Base-by-base conservation (phyloP, 2,113 vertebrate species). In the Ornithorhynchus anatinus region DNA sequence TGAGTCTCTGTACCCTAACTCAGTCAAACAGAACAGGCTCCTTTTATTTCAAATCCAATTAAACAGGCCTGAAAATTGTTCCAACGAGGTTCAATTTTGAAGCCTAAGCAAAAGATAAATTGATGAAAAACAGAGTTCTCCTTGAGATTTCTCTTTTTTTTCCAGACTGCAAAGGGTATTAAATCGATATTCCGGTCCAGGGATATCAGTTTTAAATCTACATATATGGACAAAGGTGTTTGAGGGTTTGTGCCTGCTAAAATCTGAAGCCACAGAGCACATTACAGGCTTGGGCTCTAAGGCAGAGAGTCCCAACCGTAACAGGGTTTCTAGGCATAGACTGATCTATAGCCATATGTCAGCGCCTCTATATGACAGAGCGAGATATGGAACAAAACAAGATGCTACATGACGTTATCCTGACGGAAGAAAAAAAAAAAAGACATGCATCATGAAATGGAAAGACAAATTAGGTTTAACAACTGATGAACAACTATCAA, bases 391-490 rank as follows among this genome's bases (percentile, higher is more conserved):
- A 32, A 80, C 85, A 79, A 90, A 75, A 83, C 61, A 91, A 89
- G 89, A 87, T 91, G 82, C 88, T 92, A 87, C 47, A 90, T 88
- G 86, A 71, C 83, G 89, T 91, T 92, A 89, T 90, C 92, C 92
- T 94, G 92, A 94, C 87, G 90, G 92, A 92, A 91, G 84, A 88
- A 89, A 86, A 82, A 37, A 37, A 86, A 86, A 71, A 88, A 78
- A 82, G 73, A 87, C 88, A 93, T 88, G 92, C 89, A 92, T 92
- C 86, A 91, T 91, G 86, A 94, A 86, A 88, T 88, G 86, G 87
- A 92, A 89, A 89, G 84, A 91, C 91, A 92, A 86, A 80, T 86
- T 47, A 84, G 81, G 89, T 86, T 87, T 43, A 89, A 90, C 72
- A 86, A 59, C 80, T 60, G 72, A 85, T 88, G 87, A 91, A 85